Percentiles rank a stretch among this genome's conserved stretches.
Evolutionary conservation across 2,888 invertebrate species (phyloP).

Genomic region (Andrena praecox): DNA sequence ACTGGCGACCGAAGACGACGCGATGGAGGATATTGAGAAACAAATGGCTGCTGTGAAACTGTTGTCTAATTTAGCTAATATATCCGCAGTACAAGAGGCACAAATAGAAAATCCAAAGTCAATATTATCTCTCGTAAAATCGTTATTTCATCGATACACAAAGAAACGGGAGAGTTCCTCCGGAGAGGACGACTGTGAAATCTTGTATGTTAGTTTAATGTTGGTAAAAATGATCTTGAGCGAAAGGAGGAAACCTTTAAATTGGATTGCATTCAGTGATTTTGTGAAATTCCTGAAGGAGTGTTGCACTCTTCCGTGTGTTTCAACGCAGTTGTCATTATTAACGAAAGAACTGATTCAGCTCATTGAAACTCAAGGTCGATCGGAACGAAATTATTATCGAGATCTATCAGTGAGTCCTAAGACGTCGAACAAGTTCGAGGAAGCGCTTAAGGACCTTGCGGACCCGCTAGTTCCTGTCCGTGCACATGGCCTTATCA

Average conservation of each 20-base stretch:
- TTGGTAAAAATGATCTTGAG: constrained; percentile 82
- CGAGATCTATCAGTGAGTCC: constrained; percentile 75
- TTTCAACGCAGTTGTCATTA: constrained; percentile 70
- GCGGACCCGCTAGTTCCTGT: constrained; percentile 91
- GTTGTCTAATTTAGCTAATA: constrained; percentile 80
- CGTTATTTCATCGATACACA: constrained; percentile 75
- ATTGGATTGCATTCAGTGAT: constrained; percentile 79
- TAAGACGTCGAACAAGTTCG: constrained; percentile 85
- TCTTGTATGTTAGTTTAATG: constrained; percentile 82
- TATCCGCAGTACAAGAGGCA: constrained; percentile 79
- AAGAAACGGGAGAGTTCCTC: constrained; percentile 39
- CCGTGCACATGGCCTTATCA: constrained; percentile 92
- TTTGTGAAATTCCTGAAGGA: constrained; percentile 78
- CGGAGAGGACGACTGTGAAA: constrained; percentile 73
- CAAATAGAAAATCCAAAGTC: constrained; percentile 80
- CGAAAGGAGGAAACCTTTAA: constrained; percentile 67
- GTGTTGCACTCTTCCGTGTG: constrained; percentile 14
- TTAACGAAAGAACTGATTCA: constrained; percentile 79
- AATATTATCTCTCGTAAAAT: constrained; percentile 81
- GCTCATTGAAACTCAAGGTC: constrained; percentile 79
- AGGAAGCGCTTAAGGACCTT: constrained; percentile 89
- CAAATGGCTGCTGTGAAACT: constrained; percentile 80
- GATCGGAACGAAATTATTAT: constrained; percentile 64
- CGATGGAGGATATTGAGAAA: constrained; percentile 74
- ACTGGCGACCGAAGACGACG: constrained; percentile 72